phyloP scores from a whole-genome alignment of 2,888 invertebrate species.

The Ophion ellenae region DNA sequence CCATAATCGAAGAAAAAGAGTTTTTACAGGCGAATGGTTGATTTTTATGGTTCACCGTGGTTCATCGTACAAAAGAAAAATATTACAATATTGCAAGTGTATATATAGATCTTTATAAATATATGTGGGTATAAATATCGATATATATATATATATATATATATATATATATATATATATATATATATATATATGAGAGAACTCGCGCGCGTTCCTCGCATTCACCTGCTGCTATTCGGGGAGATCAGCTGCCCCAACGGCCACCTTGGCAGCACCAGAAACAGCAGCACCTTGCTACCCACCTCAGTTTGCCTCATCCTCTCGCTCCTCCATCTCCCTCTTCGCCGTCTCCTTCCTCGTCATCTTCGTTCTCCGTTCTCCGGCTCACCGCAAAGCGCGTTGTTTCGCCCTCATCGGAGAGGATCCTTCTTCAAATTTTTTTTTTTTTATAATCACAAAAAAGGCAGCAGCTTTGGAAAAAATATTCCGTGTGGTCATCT shows the following conservation, averaged over 20 bases:
- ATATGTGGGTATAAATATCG: constrained; percentile 22
- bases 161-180: background rate
- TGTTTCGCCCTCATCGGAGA: constrained; percentile 50
- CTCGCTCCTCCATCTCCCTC: constrained; percentile 64
- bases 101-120: background rate
- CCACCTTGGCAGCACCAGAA: constrained; percentile 77
- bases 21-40: background rate
- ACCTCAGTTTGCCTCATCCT: constrained; percentile 75
- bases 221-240: constrained; percentile 83
- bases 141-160: background rate
- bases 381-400: constrained; percentile 37
- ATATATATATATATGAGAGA: constrained; percentile 1
- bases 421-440: background rate
- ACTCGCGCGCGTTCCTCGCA: constrained; percentile 74
- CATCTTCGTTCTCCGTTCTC: constrained; percentile 33
- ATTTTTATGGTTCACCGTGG: background rate
- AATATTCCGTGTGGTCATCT: background rate
- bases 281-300: constrained; percentile 78
- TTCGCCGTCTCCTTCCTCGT: constrained; percentile 28
- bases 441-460: background rate
- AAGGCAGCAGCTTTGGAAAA: background rate
- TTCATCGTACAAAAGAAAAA: background rate
- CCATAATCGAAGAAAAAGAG: background rate
- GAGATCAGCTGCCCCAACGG: constrained; percentile 83
- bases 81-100: background rate